These are phyloP conservation scores for Phylloscopus whistleri DNA, from an alignment of 2,113 vertebrate genomes.

Conservation along the genomic window DNA sequence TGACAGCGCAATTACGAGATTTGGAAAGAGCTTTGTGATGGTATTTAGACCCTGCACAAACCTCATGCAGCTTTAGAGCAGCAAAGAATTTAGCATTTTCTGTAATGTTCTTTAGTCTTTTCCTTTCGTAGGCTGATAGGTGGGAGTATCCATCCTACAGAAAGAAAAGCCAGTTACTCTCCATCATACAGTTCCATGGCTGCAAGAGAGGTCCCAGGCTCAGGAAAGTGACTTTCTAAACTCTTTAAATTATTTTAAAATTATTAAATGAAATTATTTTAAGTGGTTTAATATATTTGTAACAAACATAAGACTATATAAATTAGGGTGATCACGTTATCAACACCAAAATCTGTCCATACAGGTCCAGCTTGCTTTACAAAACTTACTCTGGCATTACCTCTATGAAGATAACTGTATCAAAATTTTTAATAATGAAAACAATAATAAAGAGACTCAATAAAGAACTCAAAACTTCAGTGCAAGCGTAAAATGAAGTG, in stretches of 20 bases:
- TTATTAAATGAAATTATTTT: background rate
- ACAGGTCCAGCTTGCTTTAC: accelerated
- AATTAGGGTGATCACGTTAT: background rate
- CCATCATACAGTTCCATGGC: background rate
- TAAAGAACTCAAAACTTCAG: background rate
- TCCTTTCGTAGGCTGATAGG: conserved; percentile 73
- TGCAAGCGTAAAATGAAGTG: background rate
- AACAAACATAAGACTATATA: background rate
- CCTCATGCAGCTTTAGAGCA: conserved; percentile 73
- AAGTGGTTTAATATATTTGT: background rate
- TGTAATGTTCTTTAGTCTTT: conserved; percentile 77
- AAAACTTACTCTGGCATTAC: background rate
- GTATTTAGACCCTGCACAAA: conserved; percentile 2
- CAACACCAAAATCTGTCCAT: background rate
- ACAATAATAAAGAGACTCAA: too few species aligned
- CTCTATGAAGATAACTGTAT: background rate
- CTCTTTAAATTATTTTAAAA: background rate
- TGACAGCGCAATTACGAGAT: background rate
- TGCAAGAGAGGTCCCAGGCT: background rate
- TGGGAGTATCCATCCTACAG: conserved; percentile 38
- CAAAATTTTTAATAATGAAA: accelerated
- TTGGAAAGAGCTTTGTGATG: background rate
- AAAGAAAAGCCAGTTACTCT: background rate
- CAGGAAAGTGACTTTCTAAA: background rate
- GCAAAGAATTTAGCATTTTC: conserved; percentile 80